Conservation (phyloP, 2,113 vertebrate genomes). For the Cavia aperea region DNA sequence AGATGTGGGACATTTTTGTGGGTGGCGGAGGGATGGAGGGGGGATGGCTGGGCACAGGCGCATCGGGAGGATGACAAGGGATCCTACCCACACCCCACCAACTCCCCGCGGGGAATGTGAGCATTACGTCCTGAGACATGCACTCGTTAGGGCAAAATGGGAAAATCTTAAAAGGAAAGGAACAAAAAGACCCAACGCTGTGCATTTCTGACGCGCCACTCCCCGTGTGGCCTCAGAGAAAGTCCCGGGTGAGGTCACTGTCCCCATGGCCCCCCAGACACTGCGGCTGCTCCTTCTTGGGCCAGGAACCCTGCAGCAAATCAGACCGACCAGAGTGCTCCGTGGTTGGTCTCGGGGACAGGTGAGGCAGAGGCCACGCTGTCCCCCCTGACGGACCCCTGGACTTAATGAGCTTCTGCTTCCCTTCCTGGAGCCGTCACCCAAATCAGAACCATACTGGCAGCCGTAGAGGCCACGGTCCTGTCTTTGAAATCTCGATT, state of each 20-base stretch:
- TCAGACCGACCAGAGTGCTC: neutral
- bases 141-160: neutral
- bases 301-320: no score
- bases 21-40: neutral
- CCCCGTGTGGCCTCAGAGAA: neutral
- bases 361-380: slow-evolving; percentile 6
- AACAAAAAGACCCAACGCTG: neutral
- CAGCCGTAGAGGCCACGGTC: neutral
- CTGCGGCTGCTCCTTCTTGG: fast-evolving
- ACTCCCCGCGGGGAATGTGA: neutral
- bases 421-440: slow-evolving; percentile 50
- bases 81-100: no score
- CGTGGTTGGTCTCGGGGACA: neutral
- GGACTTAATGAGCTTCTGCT: slow-evolving; percentile 11
- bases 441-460: slow-evolving; percentile 54
- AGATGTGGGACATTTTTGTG: neutral
- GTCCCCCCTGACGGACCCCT: fast-evolving
- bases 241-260: fast-evolving
- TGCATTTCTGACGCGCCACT: neutral
- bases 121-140: neutral
- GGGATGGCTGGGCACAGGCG: neutral
- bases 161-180: neutral
- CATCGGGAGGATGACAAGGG: neutral
- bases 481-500: slow-evolving; percentile 46
- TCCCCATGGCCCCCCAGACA: fast-evolving